These are phyloP conservation scores for Plectrocnemia conspersa DNA, from an alignment of 1,140 invertebrate genomes.

Conservation along the genomic window DNA sequence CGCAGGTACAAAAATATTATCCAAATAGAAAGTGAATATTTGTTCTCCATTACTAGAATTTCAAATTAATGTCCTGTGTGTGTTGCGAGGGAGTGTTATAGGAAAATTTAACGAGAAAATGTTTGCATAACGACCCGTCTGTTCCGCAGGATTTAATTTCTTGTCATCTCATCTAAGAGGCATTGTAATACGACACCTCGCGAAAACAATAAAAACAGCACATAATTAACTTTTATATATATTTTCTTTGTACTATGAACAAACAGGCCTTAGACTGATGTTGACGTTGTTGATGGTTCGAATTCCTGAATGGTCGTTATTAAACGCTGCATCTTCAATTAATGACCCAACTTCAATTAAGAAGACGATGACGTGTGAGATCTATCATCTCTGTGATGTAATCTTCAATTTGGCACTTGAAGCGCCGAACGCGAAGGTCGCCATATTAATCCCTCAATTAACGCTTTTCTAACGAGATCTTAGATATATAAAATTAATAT, in stretches of 20 bases:
- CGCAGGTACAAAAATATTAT: too few species aligned
- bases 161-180: too few species aligned
- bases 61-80: too few species aligned
- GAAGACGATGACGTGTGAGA: neutral
- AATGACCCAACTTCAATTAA: neutral
- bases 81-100: too few species aligned
- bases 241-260: neutral
- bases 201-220: too few species aligned
- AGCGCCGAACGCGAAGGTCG: neutral
- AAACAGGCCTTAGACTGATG: too few species aligned
- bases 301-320: neutral
- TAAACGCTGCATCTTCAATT: neutral
- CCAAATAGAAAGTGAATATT: too few species aligned
- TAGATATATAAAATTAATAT: too few species aligned
- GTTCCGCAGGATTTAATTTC: too few species aligned
- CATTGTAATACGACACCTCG: neutral
- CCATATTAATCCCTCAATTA: neutral
- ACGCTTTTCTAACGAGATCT: neutral
- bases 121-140: too few species aligned
- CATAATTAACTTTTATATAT: neutral
- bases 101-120: too few species aligned
- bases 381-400: neutral
- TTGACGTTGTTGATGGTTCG: neutral
- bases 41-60: too few species aligned
- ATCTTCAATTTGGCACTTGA: neutral